phyloP scores from a whole-genome alignment of 2,113 vertebrate genomes.

The Gracilinanus agilis region DNA sequence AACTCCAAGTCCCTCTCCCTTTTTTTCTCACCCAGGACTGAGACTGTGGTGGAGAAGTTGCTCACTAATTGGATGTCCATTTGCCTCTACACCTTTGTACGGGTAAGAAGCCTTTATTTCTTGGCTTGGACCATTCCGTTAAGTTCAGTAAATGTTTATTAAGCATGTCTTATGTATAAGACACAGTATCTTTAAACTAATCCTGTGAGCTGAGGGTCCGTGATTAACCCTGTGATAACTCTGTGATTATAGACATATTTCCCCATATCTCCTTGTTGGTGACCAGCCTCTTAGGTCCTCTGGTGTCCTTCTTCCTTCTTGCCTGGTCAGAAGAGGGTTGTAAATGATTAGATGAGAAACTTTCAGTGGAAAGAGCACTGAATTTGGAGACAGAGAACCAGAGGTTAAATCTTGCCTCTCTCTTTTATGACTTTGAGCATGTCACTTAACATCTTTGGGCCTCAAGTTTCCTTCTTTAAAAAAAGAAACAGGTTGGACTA shows the following conservation, averaged over 20 bases:
- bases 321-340: neutral
- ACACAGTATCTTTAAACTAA: neutral
- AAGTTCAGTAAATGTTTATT: neutral
- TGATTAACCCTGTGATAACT: neutral
- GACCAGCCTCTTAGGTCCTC: neutral
- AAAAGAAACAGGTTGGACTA: neutral
- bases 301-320: neutral
- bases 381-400: neutral
- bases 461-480: neutral
- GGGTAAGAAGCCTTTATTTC: conserved; percentile 86
- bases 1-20: conserved; percentile 40
- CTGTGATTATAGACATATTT: neutral
- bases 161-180: neutral
- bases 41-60: conserved; percentile 98
- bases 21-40: conserved; percentile 88
- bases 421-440: too few relatives aligned
- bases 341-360: neutral
- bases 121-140: neutral
- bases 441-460: neutral
- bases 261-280: neutral
- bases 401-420: too few relatives aligned
- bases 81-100: conserved; percentile 95
- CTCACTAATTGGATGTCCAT: conserved; percentile 99
- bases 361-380: neutral
- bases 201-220: neutral